Conservation (phyloP, 2,888 invertebrate species). For the Brenthis daphne region DNA sequence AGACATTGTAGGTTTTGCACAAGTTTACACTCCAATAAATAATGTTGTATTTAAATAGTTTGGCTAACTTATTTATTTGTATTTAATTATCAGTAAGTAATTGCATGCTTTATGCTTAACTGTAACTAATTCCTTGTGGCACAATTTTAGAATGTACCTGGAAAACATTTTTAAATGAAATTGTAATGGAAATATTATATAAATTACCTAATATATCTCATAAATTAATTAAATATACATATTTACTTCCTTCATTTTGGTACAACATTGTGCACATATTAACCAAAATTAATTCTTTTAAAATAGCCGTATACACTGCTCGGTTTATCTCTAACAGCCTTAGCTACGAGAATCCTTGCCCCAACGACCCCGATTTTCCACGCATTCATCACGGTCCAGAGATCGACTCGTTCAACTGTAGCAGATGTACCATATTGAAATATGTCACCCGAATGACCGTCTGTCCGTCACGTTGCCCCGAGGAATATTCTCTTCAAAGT, state of each 20-base stretch:
- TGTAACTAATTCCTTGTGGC: no score
- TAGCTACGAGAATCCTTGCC: slow-evolving; percentile 21
- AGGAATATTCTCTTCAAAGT: slow-evolving; percentile 64
- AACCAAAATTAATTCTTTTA: no score
- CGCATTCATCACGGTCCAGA: slow-evolving; percentile 63
- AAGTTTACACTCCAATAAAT: slow-evolving; percentile 26
- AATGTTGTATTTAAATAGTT: slow-evolving; percentile 7
- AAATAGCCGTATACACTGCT: not conserved
- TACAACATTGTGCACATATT: no score
- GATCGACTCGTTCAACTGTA: slow-evolving; percentile 55
- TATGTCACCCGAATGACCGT: slow-evolving; percentile 64
- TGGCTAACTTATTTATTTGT: no score
- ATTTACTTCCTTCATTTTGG: no score
- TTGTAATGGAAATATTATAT: no score
- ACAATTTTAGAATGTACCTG: no score
- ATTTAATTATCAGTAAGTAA: no score
- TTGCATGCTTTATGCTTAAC: no score
- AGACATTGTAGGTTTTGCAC: slow-evolving; percentile 38
- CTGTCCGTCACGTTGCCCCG: slow-evolving; percentile 62
- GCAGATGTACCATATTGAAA: slow-evolving; percentile 75
- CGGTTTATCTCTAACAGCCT: slow-evolving; percentile 4
- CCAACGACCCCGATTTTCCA: slow-evolving; percentile 55
- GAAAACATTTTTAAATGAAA: no score
- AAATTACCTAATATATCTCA: no score
- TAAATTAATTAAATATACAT: no score